Evolutionary conservation across 2,888 invertebrate genomes (phyloP).

Genomic region (Tachina fera): DNA sequence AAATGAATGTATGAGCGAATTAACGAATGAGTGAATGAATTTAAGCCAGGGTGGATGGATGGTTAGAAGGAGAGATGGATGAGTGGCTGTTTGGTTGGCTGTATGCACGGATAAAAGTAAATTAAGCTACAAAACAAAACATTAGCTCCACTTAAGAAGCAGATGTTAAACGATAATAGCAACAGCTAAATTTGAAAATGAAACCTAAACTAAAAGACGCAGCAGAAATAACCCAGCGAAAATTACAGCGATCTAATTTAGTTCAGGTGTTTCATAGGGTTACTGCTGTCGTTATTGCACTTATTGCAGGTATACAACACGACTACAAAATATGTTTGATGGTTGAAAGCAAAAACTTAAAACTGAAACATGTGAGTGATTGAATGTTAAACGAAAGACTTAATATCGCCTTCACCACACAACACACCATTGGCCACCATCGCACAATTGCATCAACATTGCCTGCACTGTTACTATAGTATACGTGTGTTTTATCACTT

Average conservation of each 20-base stretch:
- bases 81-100: slow-evolving; percentile 15
- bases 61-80: slow-evolving; percentile 21
- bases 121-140: slow-evolving; percentile 67
- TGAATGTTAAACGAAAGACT: slow-evolving; percentile 61
- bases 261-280: slow-evolving; percentile 71
- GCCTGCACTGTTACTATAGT: slow-evolving; percentile 6
- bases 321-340: slow-evolving; percentile 42
- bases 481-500: slow-evolving; percentile 16
- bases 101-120: slow-evolving; percentile 62
- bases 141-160: slow-evolving; percentile 72
- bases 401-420: slow-evolving; percentile 46
- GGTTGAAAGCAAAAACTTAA: slow-evolving; percentile 39
- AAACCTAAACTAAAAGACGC: slow-evolving; percentile 42
- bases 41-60: slow-evolving; percentile 33
- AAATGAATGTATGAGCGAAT: slow-evolving; percentile 22
- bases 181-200: slow-evolving; percentile 51
- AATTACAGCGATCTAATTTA: slow-evolving; percentile 72
- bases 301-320: slow-evolving; percentile 53
- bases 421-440: slow-evolving; percentile 47
- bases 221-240: slow-evolving; percentile 52
- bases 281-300: slow-evolving; percentile 32
- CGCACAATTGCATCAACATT: slow-evolving; percentile 15
- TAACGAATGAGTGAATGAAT: slow-evolving; percentile 40
- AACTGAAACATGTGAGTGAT: slow-evolving; percentile 68
- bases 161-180: slow-evolving; percentile 68